These are phyloP conservation scores for Crotalus viridis DNA, from an alignment of 2,113 vertebrate species.

Conservation along the genomic window DNA sequence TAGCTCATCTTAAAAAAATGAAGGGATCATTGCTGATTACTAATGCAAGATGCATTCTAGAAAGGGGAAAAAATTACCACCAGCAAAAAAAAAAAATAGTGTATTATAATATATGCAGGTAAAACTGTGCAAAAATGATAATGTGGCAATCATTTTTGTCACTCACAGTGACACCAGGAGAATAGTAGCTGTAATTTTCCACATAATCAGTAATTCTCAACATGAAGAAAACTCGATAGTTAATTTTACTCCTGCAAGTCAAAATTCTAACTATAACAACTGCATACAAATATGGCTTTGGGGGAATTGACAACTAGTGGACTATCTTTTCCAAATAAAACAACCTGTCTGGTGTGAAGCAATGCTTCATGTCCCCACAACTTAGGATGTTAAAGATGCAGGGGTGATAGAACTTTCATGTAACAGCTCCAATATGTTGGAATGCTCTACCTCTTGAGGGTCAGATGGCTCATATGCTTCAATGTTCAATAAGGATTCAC, in stretches of 20 bases:
- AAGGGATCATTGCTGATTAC: constrained; percentile 5
- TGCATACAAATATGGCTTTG: background rate
- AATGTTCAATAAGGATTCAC: background rate
- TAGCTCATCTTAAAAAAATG: constrained; percentile 5
- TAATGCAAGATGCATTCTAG: background rate
- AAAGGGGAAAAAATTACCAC: background rate
- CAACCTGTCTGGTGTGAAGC: background rate
- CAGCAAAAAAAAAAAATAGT: background rate
- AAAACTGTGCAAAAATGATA: background rate
- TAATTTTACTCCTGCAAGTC: constrained; percentile 11
- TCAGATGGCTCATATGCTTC: background rate
- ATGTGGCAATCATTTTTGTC: constrained; percentile 11
- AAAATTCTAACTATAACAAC: constrained; percentile 8
- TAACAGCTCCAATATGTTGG: background rate
- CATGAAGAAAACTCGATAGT: background rate
- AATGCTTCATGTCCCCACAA: background rate
- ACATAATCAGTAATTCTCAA: constrained; percentile 17
- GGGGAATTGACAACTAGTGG: background rate
- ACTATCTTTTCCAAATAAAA: background rate
- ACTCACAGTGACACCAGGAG: background rate
- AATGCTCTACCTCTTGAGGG: background rate
- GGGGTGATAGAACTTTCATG: background rate
- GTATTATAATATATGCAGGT: constrained; percentile 5
- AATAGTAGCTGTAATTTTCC: constrained; percentile 6
- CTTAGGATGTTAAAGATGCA: background rate